These are phyloP conservation scores for Ditula angustiorana DNA, from an alignment of 2,888 invertebrate species.

Conservation along the genomic window DNA sequence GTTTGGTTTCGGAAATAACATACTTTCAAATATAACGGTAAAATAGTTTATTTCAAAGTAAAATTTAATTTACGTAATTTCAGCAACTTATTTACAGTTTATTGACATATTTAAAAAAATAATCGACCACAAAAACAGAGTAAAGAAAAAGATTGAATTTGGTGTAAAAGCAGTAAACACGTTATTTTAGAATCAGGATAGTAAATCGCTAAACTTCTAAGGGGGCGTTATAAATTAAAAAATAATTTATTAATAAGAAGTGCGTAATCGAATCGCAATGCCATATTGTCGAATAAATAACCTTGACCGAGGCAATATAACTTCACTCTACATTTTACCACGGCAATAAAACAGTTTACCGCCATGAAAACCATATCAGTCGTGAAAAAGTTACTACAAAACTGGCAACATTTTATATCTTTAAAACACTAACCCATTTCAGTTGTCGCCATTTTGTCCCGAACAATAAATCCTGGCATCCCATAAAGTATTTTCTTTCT, in stretches of 20 bases:
- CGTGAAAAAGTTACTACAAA: constrained; percentile 23
- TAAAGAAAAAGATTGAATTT: too few species aligned
- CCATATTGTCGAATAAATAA: not conserved
- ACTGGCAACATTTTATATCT: constrained; percentile 17
- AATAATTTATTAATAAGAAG: not conserved
- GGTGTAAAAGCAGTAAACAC: too few species aligned
- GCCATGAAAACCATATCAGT: constrained; percentile 18
- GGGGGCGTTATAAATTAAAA: not conserved
- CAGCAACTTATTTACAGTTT: too few species aligned
- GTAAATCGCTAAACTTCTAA: not conserved
- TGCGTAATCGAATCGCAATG: constrained; percentile 4
- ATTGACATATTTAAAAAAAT: too few species aligned
- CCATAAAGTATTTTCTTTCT: constrained; percentile 36
- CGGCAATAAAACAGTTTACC: constrained; percentile 12
- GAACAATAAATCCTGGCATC: constrained; percentile 32
- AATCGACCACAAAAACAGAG: too few species aligned
- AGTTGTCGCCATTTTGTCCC: constrained; percentile 31
- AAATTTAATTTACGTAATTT: too few species aligned
- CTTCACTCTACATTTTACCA: constrained; percentile 3
- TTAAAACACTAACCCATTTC: constrained; percentile 36
- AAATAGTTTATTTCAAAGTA: too few species aligned
- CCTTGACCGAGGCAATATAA: constrained; percentile 4
- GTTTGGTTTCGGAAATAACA: too few species aligned
- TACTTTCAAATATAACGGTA: too few species aligned
- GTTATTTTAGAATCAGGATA: too few species aligned